Base-by-base conservation (phyloP, 2,113 vertebrate genomes). In the Engystomops pustulosus region DNA sequence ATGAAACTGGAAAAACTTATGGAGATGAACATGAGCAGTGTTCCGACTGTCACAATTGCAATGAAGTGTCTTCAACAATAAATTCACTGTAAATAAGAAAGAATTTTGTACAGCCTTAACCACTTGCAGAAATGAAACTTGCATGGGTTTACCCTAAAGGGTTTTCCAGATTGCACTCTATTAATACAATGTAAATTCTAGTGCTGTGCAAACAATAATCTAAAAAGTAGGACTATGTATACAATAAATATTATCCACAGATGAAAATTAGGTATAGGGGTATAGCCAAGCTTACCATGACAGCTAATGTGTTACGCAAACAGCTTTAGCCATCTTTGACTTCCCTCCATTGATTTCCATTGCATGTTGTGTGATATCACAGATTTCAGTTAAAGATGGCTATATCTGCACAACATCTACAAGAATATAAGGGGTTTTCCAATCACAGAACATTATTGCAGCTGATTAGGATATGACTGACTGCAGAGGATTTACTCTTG, bases 1-100 rank as follows among this genome's bases (percentile, higher is more conserved):
- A 79, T 85, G 75, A 85, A 85, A 77, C 51, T 68, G 60, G 74
- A 67, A 84, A 84, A 84, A 55, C 72, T 53, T 65, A n/a, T 78
- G 70, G 74, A 53, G 49, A 79, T 78, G 75, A 84, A 55, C 44
- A 78, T 84, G 25, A 78, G 51, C 47, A 79, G 58, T 68, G 74
- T 47, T 45, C 47, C 34, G 34, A 79, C 62, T 85, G 75, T 55
- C 83, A 85, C 62, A 85, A 70, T 79, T 58, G 60, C 65, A 58
- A 58, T 70, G 44, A 77, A 79, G 70, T 83, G 69, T 79, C 72
- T 85, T 30, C 70, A 84, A 70, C 83, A 70, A 79, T 85, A 58
- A 23, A 79, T 17, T 85, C 60, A 78, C 34, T 77, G 83, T 79
- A 68, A 79, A 79, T 69, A 78, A 65, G 44, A 47, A 36, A 44